Base-by-base conservation (phyloP, 2,797 vertebrate genomes). In the Pseudocheirus occidentalis region DNA sequence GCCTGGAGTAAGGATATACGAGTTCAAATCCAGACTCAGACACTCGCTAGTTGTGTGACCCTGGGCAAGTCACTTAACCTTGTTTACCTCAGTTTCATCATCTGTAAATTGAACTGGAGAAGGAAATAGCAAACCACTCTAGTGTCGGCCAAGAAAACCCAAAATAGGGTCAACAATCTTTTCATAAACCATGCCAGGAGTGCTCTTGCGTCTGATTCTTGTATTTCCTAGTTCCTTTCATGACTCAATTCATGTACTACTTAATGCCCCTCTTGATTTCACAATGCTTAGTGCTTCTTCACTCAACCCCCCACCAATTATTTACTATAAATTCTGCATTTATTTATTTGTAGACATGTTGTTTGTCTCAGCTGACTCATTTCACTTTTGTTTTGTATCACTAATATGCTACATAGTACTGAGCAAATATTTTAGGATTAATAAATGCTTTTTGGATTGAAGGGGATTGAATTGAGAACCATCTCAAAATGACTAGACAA, bases 361-460 rank as follows among this genome's bases (percentile, higher is more conserved):
- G 73, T 87, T 87, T 87, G 27, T 9, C 9, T 87, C 21, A 50
- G 40, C 21, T 87, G 21, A 87, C 7, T 87, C 46, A 9, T 81
- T 27, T 81, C 21, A 46, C 73, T 50, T 87, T 87, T 81, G 73
- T 81, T 73, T 92, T 55, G 10, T 10, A 55, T 73, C 46, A 31
- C 92, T 31, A 66, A 24, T 27, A 55, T 24, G 14, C 46, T 87
- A 91, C 89, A 27, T n/a, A 54, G 46, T 62, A 55, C n/a, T 50
- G 52, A 31, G 18, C 87, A 89, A 13, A 58, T 62, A 94, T 12
- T 34, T 93, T 31, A 1, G 90, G 12, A 34, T 94, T 90, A 57
- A 56, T 73, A 95, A 95, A 90, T 93, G 29, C 93, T 94, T 96
- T 52, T 40, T 93, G 27, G 73, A 93, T 40, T 18, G 93, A 90